Conservation (phyloP, 2,113 vertebrate species). For the Ariopsis seemanni region DNA sequence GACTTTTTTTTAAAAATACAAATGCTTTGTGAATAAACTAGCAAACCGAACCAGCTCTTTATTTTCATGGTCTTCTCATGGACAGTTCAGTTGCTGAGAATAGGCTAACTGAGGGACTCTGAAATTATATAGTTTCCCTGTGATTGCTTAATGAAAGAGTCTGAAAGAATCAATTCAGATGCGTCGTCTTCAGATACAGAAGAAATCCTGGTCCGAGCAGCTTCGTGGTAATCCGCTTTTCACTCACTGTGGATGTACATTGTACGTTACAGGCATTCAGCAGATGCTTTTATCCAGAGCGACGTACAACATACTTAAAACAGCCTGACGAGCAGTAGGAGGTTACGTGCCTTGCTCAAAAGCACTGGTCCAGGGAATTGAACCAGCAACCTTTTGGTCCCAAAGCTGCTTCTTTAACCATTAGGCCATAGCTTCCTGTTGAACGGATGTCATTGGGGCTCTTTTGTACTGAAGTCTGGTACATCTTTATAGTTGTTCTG, state of each 20-base stretch:
- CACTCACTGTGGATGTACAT: conserved; percentile 20
- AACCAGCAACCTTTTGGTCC: too few relatives aligned
- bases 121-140: conserved; percentile 40
- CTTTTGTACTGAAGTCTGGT: conserved; percentile 46
- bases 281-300: too few relatives aligned
- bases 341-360: too few relatives aligned
- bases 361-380: too few relatives aligned
- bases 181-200: conserved; percentile 41
- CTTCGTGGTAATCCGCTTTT: conserved; percentile 45
- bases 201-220: conserved; percentile 29
- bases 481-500: conserved; percentile 37
- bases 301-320: too few relatives aligned
- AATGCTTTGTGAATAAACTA: not conserved
- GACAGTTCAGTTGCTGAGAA: not conserved
- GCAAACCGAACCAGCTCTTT: conserved; percentile 11
- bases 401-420: too few relatives aligned
- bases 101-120: not conserved
- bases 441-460: conserved; percentile 28
- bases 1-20: conserved; percentile 10
- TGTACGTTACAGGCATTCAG: too few relatives aligned
- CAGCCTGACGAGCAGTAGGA: too few relatives aligned
- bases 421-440: too few relatives aligned
- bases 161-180: conserved; percentile 46
- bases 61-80: not conserved
- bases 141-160: conserved; percentile 29